phyloP scores from a whole-genome alignment of 2,888 invertebrate species.

The Idaea dimidiata region DNA sequence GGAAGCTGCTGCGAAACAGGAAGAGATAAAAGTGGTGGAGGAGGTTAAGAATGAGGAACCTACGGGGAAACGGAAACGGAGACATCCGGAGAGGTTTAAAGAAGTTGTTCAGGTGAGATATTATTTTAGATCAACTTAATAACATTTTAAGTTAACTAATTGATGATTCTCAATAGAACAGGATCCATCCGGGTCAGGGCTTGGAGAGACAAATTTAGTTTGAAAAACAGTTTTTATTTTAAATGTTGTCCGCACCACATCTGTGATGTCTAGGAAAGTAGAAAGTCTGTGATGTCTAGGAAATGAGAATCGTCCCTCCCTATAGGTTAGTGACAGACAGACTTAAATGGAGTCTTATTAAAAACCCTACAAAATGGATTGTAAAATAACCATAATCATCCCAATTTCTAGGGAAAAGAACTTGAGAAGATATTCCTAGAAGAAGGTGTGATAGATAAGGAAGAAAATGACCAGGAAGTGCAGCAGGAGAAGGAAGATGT shows the following conservation, averaged over 20 bases:
- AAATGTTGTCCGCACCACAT: too few species aligned
- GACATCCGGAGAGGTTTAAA: conserved; percentile 82
- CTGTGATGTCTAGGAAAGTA: too few species aligned
- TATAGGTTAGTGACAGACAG: too few species aligned
- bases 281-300: too few species aligned
- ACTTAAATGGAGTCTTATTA: too few species aligned
- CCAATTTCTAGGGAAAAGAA: conserved; percentile 83
- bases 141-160: too few species aligned
- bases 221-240: too few species aligned
- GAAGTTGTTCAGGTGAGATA: conserved; percentile 81
- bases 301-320: too few species aligned
- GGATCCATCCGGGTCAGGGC: too few species aligned
- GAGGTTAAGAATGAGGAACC: conserved; percentile 62
- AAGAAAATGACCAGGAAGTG: conserved; percentile 70
- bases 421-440: conserved; percentile 86
- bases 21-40: conserved; percentile 34
- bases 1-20: conserved; percentile 43
- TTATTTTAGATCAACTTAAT: neutral
- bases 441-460: conserved; percentile 85
- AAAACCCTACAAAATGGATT: too few species aligned
- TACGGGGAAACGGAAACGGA: conserved; percentile 82
- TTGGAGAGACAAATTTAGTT: too few species aligned
- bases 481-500: conserved; percentile 33
- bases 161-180: too few species aligned
- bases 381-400: neutral